phyloP scores from a whole-genome alignment of 2,113 vertebrate genomes.

The Myotis davidii region DNA sequence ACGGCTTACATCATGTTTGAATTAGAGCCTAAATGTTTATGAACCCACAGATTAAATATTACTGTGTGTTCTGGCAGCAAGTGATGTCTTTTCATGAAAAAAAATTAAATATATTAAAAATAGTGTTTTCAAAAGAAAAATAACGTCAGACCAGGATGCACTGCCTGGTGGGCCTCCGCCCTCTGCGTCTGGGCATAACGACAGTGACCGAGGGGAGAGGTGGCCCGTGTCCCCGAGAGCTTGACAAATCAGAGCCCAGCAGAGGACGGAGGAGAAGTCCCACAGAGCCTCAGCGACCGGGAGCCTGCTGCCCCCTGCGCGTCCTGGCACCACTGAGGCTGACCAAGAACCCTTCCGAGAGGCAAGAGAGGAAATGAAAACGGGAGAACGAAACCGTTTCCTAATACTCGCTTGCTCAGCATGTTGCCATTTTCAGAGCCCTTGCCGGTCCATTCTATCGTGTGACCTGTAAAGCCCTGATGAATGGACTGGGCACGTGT shows the following conservation, averaged over 20 bases:
- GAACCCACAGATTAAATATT: slow-evolving; percentile 4
- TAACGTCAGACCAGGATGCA: background rate
- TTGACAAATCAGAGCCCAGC: background rate
- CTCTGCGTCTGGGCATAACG: background rate
- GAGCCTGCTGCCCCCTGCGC: background rate
- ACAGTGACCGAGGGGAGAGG: background rate
- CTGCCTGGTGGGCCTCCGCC: rapidly evolving
- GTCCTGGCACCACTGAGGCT: background rate
- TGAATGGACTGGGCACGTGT: background rate
- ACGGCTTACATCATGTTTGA: slow-evolving; percentile 42
- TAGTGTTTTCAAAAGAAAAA: background rate
- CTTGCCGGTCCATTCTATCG: background rate
- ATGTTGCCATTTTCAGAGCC: background rate
- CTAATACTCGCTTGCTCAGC: background rate
- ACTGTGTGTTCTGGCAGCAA: background rate
- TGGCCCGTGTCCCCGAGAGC: background rate
- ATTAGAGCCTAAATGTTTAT: slow-evolving; percentile 14
- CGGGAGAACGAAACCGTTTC: background rate
- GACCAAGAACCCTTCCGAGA: background rate
- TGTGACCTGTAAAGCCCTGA: background rate
- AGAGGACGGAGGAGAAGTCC: no score
- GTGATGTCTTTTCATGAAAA: background rate
- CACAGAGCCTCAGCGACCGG: rapidly evolving
- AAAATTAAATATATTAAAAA: background rate
- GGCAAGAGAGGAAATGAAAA: background rate